Evolutionary conservation across 2,888 invertebrate species (phyloP).

Genomic region (Xanthia togata): DNA sequence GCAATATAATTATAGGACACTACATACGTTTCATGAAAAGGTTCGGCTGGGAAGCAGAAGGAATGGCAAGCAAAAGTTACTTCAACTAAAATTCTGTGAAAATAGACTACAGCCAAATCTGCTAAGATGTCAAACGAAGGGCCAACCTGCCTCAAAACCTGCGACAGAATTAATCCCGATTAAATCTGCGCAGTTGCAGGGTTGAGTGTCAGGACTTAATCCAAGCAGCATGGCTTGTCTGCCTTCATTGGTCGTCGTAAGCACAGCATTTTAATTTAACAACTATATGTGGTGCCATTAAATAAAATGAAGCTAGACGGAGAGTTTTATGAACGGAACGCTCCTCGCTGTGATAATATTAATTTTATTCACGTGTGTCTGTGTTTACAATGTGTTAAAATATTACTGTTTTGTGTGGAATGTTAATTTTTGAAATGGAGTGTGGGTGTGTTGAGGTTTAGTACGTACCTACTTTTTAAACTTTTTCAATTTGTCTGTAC

Average conservation of each 20-base stretch:
- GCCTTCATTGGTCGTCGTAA: slow-evolving; percentile 65
- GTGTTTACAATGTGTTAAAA: slow-evolving; percentile 53
- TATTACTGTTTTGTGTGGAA: slow-evolving; percentile 29
- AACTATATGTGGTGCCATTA: slow-evolving; percentile 52
- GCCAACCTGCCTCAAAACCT: background rate
- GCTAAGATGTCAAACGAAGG: background rate
- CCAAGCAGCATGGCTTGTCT: slow-evolving; percentile 56
- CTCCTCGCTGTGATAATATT: slow-evolving; percentile 41
- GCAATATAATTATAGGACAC: too few species aligned
- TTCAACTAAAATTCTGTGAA: background rate
- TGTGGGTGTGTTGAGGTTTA: slow-evolving; percentile 13
- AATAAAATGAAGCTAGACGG: slow-evolving; percentile 48
- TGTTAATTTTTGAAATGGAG: slow-evolving; percentile 22
- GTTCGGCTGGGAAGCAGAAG: background rate
- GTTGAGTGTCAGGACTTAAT: slow-evolving; percentile 70
- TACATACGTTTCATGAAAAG: background rate
- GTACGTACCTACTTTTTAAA: too few species aligned
- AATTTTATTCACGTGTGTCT: slow-evolving; percentile 50
- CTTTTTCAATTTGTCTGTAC: background rate
- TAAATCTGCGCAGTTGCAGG: slow-evolving; percentile 41
- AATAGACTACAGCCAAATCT: slow-evolving; percentile 2
- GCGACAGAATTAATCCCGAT: slow-evolving; percentile 31
- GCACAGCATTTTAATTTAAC: slow-evolving; percentile 61
- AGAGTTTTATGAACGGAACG: slow-evolving; percentile 49
- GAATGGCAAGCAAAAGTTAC: fast-evolving